Conservation (phyloP, 2,797 vertebrate species). For the Florisuga fusca region DNA sequence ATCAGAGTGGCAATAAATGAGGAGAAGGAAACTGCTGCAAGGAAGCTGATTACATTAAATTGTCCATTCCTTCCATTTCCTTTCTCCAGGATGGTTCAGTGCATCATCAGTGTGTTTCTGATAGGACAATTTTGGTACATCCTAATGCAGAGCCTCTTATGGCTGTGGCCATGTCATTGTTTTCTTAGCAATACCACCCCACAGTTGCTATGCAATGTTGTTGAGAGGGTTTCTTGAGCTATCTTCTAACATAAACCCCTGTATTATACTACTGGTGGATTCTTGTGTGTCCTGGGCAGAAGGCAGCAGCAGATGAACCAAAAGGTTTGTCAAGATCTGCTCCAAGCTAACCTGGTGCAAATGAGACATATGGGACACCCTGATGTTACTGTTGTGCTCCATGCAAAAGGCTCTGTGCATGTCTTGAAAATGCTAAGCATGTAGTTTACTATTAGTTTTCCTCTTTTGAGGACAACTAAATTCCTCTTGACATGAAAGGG, state of each 20-base stretch:
- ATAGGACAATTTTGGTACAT: constrained; percentile 2
- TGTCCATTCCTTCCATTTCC: constrained; percentile 36
- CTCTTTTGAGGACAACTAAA: not conserved
- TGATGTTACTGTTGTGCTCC: not conserved
- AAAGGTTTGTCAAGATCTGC: not conserved
- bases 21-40: constrained; percentile 41
- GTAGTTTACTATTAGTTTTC: not conserved
- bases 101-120: constrained; percentile 4
- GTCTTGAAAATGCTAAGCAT: not conserved
- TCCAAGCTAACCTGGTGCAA: not conserved
- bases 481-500: not conserved
- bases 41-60: constrained; percentile 54
- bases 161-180: not conserved
- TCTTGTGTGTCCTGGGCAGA: not conserved
- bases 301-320: not conserved
- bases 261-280: not conserved
- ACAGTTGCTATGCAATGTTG: not conserved
- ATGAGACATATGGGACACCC: rapidly evolving
- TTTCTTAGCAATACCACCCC: not conserved
- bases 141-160: not conserved
- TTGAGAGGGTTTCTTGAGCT: not conserved
- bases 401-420: not conserved
- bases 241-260: not conserved
- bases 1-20: constrained; percentile 61
- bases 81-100: constrained; percentile 33